These are phyloP conservation scores for Anthonomus grandis DNA, from an alignment of 1,140 invertebrate species.

Conservation along the genomic window DNA sequence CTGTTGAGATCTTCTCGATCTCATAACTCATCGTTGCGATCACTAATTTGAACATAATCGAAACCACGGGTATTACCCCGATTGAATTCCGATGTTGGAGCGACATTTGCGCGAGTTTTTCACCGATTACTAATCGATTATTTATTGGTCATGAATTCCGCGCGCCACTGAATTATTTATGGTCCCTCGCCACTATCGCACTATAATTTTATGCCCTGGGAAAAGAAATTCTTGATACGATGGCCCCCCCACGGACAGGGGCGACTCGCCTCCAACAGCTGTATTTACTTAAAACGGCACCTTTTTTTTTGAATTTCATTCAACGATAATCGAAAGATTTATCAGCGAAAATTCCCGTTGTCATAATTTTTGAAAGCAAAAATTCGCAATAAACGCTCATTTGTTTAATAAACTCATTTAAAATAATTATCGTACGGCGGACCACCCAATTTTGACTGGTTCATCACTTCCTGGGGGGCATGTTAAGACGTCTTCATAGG, in stretches of 20 bases:
- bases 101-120: conserved; percentile 28
- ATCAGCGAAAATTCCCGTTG: no score
- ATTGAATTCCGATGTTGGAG: conserved; percentile 27
- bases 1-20: background rate
- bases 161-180: conserved; percentile 28
- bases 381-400: no score
- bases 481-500: conserved; percentile 23
- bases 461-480: conserved; percentile 22
- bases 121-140: conserved; percentile 27
- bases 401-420: conserved; percentile 15
- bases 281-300: no score
- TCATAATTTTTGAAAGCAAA: no score
- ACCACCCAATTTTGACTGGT: conserved; percentile 24
- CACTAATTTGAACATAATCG: conserved; percentile 28
- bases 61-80: conserved; percentile 22
- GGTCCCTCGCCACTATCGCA: conserved; percentile 13
- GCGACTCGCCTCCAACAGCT: no score
- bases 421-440: conserved; percentile 12
- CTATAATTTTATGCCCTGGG: conserved; percentile 20
- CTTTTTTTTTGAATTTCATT: no score
- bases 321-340: no score
- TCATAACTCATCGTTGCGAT: background rate
- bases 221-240: background rate
- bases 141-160: conserved; percentile 25
- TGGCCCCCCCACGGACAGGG: background rate